Conservation (phyloP, 1,140 invertebrate species). For the Hormaphis cornu region DNA sequence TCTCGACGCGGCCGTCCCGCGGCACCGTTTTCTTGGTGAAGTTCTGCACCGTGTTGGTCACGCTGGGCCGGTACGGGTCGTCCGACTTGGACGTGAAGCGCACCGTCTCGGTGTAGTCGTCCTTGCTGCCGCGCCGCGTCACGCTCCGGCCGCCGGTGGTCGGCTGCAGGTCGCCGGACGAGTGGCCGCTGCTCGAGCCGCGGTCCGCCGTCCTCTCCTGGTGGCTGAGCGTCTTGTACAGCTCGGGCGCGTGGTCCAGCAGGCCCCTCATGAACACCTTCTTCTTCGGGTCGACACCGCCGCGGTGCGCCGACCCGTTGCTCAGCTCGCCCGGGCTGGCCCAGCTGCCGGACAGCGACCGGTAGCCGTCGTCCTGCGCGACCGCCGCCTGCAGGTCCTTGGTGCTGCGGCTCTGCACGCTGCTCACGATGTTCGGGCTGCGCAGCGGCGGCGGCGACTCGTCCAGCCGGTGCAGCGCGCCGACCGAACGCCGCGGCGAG, state of each 20-base stretch:
- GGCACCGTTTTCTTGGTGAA: constrained; percentile 57
- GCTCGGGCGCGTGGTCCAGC: constrained; percentile 61
- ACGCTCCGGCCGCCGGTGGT: constrained; percentile 38
- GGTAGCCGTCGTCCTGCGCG: constrained; percentile 41
- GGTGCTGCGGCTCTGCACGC: constrained; percentile 64
- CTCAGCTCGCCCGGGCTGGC: constrained; percentile 5
- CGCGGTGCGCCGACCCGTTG: background rate
- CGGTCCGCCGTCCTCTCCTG: constrained; percentile 45
- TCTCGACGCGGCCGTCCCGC: constrained; percentile 51
- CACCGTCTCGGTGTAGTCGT: constrained; percentile 60
- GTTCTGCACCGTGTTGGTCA: constrained; percentile 58
- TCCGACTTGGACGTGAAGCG: constrained; percentile 55
- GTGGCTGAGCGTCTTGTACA: constrained; percentile 59
- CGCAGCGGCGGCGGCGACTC: constrained; percentile 63
- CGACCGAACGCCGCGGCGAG: constrained; percentile 41
- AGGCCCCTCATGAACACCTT: constrained; percentile 60
- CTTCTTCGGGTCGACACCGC: constrained; percentile 13
- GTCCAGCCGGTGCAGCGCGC: constrained; percentile 51
- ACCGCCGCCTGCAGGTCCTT: constrained; percentile 50
- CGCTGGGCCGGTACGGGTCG: constrained; percentile 51
- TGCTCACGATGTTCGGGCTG: constrained; percentile 71
- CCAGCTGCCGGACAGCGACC: constrained; percentile 10
- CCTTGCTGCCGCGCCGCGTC: constrained; percentile 52
- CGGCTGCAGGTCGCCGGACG: constrained; percentile 39
- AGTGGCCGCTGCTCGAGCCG: constrained; percentile 22